These are phyloP conservation scores for Sylvicola fuscatus DNA, from an alignment of 2,888 invertebrate genomes.

Conservation along the genomic window DNA sequence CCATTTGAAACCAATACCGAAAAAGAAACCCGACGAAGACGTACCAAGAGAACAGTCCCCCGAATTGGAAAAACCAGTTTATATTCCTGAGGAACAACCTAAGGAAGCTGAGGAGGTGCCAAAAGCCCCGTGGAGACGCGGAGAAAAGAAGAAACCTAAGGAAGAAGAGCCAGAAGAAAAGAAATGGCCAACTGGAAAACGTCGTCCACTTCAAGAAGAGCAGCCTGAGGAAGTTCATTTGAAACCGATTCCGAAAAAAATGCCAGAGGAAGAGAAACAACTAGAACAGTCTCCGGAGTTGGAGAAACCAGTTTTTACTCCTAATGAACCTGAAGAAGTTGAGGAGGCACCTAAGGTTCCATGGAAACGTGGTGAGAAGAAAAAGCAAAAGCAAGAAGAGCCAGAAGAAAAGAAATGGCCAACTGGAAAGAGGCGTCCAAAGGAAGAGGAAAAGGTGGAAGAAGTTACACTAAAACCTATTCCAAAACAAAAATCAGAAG, in stretches of 20 bases:
- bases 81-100: constrained; percentile 10
- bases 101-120: constrained; percentile 7
- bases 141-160: constrained; percentile 9
- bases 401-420: constrained; percentile 18
- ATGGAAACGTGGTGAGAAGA: constrained; percentile 7
- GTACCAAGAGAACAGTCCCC: constrained; percentile 14
- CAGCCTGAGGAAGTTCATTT: constrained; percentile 27
- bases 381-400: constrained; percentile 12
- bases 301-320: too few relatives aligned
- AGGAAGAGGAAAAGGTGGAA: constrained; percentile 23
- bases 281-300: constrained; percentile 6
- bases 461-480: constrained; percentile 29
- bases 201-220: constrained; percentile 20
- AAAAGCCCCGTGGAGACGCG: constrained; percentile 8
- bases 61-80: constrained; percentile 10
- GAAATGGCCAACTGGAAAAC: constrained; percentile 18
- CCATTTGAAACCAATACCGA: constrained; percentile 15
- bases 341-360: constrained; percentile 5
- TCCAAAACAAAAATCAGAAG: constrained; percentile 22
- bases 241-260: constrained; percentile 27
- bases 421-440: constrained; percentile 18
- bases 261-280: constrained; percentile 15
- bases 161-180: constrained; percentile 14
- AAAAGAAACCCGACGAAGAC: constrained; percentile 10
- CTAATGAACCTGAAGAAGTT: constrained; percentile 3